A percentile compares a stretch with the other conserved stretches of the same genome.
Evolutionary conservation across 1,140 invertebrate genomes (phyloP).

Genomic region (Anastrepha ludens): DNA sequence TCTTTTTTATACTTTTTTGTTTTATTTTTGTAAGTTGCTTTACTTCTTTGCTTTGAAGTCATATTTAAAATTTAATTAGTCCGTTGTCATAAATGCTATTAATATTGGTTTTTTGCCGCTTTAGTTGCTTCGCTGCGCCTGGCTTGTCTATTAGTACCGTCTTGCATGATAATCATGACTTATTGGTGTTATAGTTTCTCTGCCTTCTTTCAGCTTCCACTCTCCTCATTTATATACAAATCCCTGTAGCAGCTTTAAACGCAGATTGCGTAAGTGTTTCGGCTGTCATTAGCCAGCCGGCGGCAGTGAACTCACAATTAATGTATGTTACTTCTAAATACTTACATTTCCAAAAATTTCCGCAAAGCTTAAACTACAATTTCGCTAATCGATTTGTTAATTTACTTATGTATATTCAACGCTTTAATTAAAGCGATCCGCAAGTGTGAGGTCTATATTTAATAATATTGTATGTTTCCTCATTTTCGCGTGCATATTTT

Average conservation of each 20-base stretch:
- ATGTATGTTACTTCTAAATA: neutral
- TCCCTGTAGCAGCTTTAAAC: neutral
- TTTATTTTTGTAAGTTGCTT: neutral
- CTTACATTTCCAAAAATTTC: neutral
- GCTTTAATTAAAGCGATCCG: neutral
- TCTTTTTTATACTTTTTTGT: neutral
- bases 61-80: conserved; percentile 39
- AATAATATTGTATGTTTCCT: neutral
- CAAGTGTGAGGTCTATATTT: conserved; percentile 19
- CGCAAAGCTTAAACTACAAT: neutral
- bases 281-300: neutral
- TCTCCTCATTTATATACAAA: neutral
- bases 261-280: neutral
- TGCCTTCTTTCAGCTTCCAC: neutral
- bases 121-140: neutral
- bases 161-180: conserved; percentile 25
- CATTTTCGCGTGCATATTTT: neutral
- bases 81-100: conserved; percentile 48
- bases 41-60: neutral
- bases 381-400: conserved; percentile 32
- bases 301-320: neutral
- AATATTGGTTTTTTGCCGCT: conserved; percentile 31
- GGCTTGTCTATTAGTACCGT: neutral
- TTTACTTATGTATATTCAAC: neutral
- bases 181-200: conserved; percentile 46